A percentile compares a stretch with the other conserved stretches of the same genome.
phyloP scores from a whole-genome alignment of 2,888 invertebrate species.

The Drosophila formosana region DNA sequence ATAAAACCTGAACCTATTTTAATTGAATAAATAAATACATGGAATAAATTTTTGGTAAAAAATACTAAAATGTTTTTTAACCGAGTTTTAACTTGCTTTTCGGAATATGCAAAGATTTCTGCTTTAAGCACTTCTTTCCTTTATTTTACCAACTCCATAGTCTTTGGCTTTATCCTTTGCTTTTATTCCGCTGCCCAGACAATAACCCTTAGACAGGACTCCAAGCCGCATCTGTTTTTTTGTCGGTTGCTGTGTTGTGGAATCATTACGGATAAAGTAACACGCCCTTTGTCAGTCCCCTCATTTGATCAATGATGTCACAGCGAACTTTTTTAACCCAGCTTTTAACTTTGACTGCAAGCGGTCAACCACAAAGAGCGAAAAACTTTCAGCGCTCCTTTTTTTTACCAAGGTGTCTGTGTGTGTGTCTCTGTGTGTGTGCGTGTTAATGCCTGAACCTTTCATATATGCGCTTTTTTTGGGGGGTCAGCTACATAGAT shows the following conservation, averaged over 20 bases:
- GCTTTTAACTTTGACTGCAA: conserved; percentile 75
- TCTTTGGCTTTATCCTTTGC: background rate
- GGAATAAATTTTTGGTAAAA: no score
- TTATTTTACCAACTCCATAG: background rate
- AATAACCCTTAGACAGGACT: conserved; percentile 21
- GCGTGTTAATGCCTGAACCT: conserved; percentile 17
- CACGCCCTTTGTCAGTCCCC: conserved; percentile 40
- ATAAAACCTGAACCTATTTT: no score
- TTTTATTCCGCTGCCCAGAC: background rate
- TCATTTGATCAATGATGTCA: conserved; percentile 65
- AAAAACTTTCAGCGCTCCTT: conserved; percentile 51
- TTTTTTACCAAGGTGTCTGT: background rate
- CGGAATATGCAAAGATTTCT: background rate
- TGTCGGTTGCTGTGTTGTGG: background rate
- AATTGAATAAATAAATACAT: no score
- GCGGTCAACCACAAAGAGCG: conserved; percentile 73
- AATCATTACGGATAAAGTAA: conserved; percentile 50
- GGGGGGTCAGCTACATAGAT: conserved; percentile 24
- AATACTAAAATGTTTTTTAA: no score
- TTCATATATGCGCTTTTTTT: conserved; percentile 24
- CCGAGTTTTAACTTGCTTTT: no score
- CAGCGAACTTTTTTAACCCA: conserved; percentile 51
- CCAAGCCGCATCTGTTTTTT: background rate
- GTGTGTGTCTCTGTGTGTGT: background rate
- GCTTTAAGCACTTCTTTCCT: background rate